Evolutionary conservation across 2,888 invertebrate genomes (phyloP), one percentile per base, ranked within the genome.

Genomic region (Netelia virgata): DNA sequence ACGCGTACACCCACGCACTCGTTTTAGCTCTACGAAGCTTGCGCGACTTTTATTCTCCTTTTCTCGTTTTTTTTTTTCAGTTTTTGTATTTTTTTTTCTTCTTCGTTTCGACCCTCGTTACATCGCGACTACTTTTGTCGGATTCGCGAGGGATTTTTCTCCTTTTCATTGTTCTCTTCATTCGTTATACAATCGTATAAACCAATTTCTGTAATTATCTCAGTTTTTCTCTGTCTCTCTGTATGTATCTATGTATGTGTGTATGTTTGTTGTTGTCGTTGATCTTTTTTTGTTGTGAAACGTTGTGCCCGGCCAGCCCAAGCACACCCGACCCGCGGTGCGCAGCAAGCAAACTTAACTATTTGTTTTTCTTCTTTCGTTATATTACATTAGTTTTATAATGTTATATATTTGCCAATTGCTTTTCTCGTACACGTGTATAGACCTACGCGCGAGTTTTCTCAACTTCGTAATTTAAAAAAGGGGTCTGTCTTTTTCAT

Each of bases 281-380:
- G 14, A 47, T 47, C 36, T 36, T 36, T 66, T 36, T 36, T 66
- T 61, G 69, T 72, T 50, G 63, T 50, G 47, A 73, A 73, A 57
- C 61, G 41, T 88, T 36, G 88, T 88, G 86, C 86, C 91, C 91
- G 91, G 88, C 89, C 90, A 91, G 92, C 91, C 92, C 90, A 91
- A 90, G 91, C 92, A 92, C 91, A 92, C 91, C 90, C 86, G 91
- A 90, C 91, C 92, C 91, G 91, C 90, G 89, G 90, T 91, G 91
- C 91, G 91, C 90, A 92, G 91, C 92, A 91, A 92, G 91, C 91
- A 91, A 89, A 91, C 89, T 90, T 90, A 90, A 91, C 90, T 90
- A 91, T 90, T 86, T 74, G 53, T 55, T 55, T 55, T 90, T 90
- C 85, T 68, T 66, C 36, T 53, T 53, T 90, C 90, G 87, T 91